Evolutionary conservation across 1,140 invertebrate species (phyloP).

Genomic region (Atta texana): DNA sequence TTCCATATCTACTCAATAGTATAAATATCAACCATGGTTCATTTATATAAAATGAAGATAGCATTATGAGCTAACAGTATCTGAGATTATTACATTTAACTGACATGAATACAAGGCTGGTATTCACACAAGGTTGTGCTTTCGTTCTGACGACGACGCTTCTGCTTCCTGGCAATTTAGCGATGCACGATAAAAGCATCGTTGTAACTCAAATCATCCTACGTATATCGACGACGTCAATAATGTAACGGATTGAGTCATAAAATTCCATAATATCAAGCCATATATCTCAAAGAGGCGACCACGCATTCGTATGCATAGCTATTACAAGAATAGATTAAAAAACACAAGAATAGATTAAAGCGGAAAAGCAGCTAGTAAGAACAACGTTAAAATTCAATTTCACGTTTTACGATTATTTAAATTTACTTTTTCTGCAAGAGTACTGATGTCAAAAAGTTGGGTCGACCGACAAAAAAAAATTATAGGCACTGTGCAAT

Average conservation of each 20-base stretch:
- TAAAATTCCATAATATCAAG: conserved; percentile 56
- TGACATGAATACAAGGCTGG: conserved; percentile 30
- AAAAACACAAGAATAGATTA: neutral
- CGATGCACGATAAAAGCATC: conserved; percentile 31
- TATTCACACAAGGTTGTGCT: conserved; percentile 30
- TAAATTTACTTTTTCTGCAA: neutral
- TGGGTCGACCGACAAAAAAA: neutral
- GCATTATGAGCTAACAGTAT: conserved; percentile 17
- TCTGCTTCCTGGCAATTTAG: conserved; percentile 26
- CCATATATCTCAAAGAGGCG: neutral
- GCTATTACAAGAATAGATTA: neutral
- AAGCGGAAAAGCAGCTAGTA: neutral
- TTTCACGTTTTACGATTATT: conserved; percentile 16
- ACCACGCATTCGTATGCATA: neutral
- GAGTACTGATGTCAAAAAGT: neutral
- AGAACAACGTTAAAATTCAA: conserved; percentile 7
- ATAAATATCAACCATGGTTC: conserved; percentile 14
- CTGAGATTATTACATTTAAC: conserved; percentile 26
- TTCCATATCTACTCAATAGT: neutral
- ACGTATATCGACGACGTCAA: conserved; percentile 28
- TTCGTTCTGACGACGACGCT: neutral
- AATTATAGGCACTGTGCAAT: neutral
- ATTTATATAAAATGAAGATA: conserved; percentile 39
- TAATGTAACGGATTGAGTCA: conserved; percentile 25
- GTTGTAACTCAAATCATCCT: conserved; percentile 51